Evolutionary conservation across 2,797 vertebrate species (phyloP), one percentile per base, ranked within the genome.

Genomic region (Cuculus canorus): DNA sequence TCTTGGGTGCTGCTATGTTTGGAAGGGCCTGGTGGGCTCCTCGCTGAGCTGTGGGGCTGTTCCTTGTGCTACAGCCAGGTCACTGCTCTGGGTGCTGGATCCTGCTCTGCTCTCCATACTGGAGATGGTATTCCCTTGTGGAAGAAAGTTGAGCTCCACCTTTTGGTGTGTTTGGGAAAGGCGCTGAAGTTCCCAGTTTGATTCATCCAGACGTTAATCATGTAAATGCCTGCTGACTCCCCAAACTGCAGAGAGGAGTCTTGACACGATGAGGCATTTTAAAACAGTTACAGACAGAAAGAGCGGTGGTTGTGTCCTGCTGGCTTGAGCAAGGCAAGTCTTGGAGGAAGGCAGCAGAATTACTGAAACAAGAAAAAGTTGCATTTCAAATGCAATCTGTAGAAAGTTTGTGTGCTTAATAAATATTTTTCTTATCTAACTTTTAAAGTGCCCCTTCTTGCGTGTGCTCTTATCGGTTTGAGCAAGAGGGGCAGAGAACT

Each of bases 131-230:
- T 90, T 92, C 91, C 78, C 43, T 8, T 13, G 48, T 72, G 82
- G 64, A 70, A 64, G 66, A 84, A 80, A n/a, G 80, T 22, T 70
- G 92, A 93, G 96, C 95, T 95, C 95, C 96, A 95, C 75, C 95
- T 97, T 61, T 94, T 54, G 96, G 90, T 1, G 0, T 8, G 4
- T 73, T 77, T 14, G 86, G 86, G 93, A 68, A 92, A 82, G 88
- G 66, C 91, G 15, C 52, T 9, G 56, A 71, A 27, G 59, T 35
- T 60, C 39, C 75, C 88, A 0, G 0, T 11, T 47, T 47, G 59
- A 83, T 84, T 93, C 64, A 93, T 86, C 92, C 91, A 81, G 18
- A 52, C 87, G 82, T 88, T 60, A 68, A 63, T 92, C 10, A 14
- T 22, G 28, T 50, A 79, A 94, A 77, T 50, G 43, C 56, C 48